Percentiles rank a stretch among this genome's conserved stretches.
These are phyloP conservation scores for Psittacus erithacus DNA, from an alignment of 2,113 vertebrate genomes.

Conservation along the genomic window DNA sequence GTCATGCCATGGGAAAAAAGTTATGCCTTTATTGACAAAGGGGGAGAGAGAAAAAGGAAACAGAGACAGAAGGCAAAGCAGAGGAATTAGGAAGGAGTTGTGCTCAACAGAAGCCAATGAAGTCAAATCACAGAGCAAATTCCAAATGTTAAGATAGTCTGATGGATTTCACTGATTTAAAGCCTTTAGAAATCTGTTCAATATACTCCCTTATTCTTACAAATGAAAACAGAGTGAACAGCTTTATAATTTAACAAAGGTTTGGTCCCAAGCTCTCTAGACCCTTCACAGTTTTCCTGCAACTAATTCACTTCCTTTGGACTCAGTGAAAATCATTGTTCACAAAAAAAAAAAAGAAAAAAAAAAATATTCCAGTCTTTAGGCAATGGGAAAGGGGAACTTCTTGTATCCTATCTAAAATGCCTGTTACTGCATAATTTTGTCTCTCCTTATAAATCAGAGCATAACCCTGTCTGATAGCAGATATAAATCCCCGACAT, in stretches of 20 bases:
- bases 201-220: not conserved
- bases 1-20: not conserved
- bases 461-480: not conserved
- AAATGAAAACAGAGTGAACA: not conserved
- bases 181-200: not conserved
- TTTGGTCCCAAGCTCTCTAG: not conserved
- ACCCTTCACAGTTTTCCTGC: not conserved
- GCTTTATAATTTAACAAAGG: not conserved
- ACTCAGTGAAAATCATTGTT: not conserved
- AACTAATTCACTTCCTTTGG: not conserved
- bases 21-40: not conserved
- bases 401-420: not conserved
- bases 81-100: not conserved
- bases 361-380: not conserved
- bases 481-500: not conserved
- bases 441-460: not conserved
- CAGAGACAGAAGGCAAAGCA: not conserved
- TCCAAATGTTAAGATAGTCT: not conserved
- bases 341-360: not conserved
- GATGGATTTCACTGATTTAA: not conserved
- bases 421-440: not conserved
- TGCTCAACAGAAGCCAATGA: not conserved
- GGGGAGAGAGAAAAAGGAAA: not conserved
- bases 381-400: not conserved
- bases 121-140: not conserved